These are phyloP conservation scores for Thamnophis sirtalis DNA, from an alignment of 2,113 vertebrate genomes.

Conservation along the genomic window DNA sequence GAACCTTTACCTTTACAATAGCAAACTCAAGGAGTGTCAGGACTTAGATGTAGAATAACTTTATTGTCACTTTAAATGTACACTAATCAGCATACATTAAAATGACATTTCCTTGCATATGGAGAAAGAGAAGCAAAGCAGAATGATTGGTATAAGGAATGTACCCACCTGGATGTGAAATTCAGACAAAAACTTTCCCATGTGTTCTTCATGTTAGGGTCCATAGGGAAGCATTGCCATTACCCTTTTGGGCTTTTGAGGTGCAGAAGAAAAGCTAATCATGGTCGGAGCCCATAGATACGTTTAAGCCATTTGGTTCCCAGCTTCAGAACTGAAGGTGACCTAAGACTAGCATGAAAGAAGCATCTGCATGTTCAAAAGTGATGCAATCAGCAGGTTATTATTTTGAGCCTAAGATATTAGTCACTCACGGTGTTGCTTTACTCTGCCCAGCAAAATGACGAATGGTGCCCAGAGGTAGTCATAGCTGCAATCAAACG, in stretches of 20 bases:
- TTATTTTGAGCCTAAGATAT: constrained; percentile 12
- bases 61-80: too few species aligned
- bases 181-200: background rate
- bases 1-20: background rate
- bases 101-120: too few species aligned
- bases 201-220: background rate
- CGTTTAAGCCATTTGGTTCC: background rate
- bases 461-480: background rate
- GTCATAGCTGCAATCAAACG: background rate
- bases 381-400: constrained; percentile 29
- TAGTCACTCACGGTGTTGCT: constrained; percentile 11
- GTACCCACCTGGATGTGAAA: background rate
- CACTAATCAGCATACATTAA: too few species aligned
- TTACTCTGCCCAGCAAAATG: background rate
- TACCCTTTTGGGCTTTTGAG: background rate
- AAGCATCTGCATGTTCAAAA: constrained; percentile 12
- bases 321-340: background rate
- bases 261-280: background rate
- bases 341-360: background rate
- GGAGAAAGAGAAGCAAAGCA: background rate
- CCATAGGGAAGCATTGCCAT: background rate
- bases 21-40: background rate
- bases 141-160: background rate
- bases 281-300: background rate
- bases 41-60: too few species aligned